Evolutionary conservation across 2,797 vertebrate genomes (phyloP).

Genomic region (Thaleichthys pacificus): DNA sequence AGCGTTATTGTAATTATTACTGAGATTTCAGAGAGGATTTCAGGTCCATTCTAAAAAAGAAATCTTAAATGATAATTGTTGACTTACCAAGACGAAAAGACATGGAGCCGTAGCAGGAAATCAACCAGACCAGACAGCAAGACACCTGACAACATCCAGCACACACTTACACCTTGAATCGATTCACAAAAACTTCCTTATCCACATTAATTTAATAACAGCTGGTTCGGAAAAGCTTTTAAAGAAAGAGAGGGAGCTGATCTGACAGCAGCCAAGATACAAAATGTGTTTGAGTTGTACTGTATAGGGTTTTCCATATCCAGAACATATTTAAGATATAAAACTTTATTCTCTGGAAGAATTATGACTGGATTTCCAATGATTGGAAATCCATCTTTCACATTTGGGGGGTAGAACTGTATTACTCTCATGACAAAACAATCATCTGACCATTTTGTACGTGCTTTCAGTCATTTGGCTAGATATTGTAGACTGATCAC

Average conservation of each 20-base stretch:
- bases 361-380: too few species aligned
- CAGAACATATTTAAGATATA: too few species aligned
- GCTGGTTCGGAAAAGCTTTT: conserved; percentile 69
- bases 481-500: background rate
- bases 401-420: background rate
- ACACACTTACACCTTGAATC: conserved; percentile 62
- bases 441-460: too few species aligned
- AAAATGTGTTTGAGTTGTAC: background rate
- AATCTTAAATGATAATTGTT: background rate
- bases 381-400: too few species aligned
- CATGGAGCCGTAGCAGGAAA: background rate
- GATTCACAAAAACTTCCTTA: conserved; percentile 68
- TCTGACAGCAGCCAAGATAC: background rate
- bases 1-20: too few species aligned
- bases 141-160: conserved; percentile 50
- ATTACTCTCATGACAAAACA: background rate
- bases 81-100: background rate
- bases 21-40: too few species aligned
- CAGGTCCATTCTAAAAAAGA: background rate
- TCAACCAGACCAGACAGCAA: conserved; percentile 38
- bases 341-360: too few species aligned
- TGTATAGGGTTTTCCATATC: too few species aligned
- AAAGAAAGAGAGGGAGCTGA: conserved; percentile 45
- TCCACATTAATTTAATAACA: conserved; percentile 74
- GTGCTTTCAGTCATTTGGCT: background rate